Conservation (phyloP, 1,140 invertebrate genomes). For the Panulirus ornatus region DNA sequence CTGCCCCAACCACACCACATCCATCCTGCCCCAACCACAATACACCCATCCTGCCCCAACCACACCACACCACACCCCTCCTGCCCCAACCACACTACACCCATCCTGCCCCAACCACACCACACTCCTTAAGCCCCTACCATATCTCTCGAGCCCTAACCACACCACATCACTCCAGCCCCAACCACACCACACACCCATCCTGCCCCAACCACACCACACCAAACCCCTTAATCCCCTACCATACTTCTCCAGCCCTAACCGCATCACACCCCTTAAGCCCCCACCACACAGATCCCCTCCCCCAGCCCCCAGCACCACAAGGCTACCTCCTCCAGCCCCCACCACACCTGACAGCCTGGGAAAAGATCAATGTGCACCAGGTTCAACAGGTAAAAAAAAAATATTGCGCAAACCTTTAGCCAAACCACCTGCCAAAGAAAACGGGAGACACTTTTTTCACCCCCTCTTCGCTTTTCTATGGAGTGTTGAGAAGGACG, state of each 20-base stretch:
- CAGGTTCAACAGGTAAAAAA: too few relatives aligned
- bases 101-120: background rate
- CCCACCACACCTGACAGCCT: too few relatives aligned
- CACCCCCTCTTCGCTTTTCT: too few relatives aligned
- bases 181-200: too few relatives aligned
- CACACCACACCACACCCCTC: background rate
- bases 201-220: background rate
- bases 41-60: background rate
- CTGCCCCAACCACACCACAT: too few relatives aligned
- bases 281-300: background rate
- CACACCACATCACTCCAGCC: background rate
- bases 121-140: background rate
- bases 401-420: background rate
- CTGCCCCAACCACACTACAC: background rate
- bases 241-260: background rate
- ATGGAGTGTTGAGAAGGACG: too few relatives aligned
- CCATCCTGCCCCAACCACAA: too few relatives aligned
- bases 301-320: too few relatives aligned
- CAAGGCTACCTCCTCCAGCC: too few relatives aligned
- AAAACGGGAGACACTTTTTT: too few relatives aligned
- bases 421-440: background rate
- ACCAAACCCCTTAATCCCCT: background rate
- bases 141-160: background rate
- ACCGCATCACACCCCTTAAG: background rate
- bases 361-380: too few relatives aligned